Percentiles rank a stretch among this genome's conserved stretches.
Conservation (phyloP, 2,113 vertebrate species). For the Oncorhynchus keta region DNA sequence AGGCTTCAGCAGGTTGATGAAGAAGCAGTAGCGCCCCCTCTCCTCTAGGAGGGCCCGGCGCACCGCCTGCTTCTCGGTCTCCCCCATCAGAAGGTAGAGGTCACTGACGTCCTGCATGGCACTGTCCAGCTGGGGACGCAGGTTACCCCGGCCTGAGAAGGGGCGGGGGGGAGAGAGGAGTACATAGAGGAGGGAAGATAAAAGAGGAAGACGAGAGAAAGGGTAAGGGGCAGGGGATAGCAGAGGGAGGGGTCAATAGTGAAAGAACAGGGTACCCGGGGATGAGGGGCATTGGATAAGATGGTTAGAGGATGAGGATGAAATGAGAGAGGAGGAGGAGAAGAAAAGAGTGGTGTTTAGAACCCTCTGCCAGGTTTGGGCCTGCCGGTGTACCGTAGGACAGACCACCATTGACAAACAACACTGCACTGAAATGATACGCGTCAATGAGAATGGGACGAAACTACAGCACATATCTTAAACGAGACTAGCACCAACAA, state of each 20-base stretch:
- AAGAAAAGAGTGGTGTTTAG: neutral
- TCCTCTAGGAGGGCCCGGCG: constrained; percentile 93
- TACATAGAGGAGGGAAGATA: neutral
- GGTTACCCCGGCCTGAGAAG: constrained; percentile 86
- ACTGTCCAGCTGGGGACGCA: constrained; percentile 95
- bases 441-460: too few relatives aligned
- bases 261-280: constrained; percentile 38
- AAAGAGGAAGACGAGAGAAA: neutral
- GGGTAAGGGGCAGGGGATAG: constrained; percentile 4
- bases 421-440: too few relatives aligned
- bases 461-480: too few relatives aligned
- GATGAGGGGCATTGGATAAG: constrained; percentile 58
- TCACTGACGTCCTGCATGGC: constrained; percentile 96
- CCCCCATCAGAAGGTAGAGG: constrained; percentile 95
- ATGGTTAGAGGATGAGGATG: constrained; percentile 33
- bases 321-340: constrained; percentile 33
- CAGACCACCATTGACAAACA: too few relatives aligned
- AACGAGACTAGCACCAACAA: too few relatives aligned
- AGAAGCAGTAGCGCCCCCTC: constrained; percentile 91
- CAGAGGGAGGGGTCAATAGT: constrained; percentile 13
- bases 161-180: constrained; percentile 5
- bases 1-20: constrained; percentile 90
- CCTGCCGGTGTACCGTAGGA: neutral
- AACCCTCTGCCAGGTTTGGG: neutral
- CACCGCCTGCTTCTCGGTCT: constrained; percentile 97